These are phyloP conservation scores for Hypomecis punctinalis DNA, from an alignment of 2,888 invertebrate genomes.

Conservation along the genomic window DNA sequence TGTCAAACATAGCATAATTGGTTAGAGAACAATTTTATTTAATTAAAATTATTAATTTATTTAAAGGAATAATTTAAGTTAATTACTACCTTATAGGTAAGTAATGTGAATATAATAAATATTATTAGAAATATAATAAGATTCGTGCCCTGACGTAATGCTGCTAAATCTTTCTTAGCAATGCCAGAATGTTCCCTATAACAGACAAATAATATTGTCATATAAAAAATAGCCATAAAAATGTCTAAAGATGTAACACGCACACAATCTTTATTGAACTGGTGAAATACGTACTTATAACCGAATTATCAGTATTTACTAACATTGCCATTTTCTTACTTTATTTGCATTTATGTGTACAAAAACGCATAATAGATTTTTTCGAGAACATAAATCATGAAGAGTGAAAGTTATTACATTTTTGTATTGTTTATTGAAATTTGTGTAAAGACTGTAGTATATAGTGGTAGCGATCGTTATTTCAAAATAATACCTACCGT, in stretches of 20 bases:
- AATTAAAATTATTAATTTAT: constrained; percentile 47
- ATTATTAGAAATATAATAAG: constrained; percentile 19
- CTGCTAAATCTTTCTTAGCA: constrained; percentile 11
- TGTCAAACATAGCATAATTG: constrained; percentile 56
- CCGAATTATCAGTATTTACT: constrained; percentile 19
- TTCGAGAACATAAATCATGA: not conserved
- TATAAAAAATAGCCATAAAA: constrained; percentile 2
- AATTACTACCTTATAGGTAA: constrained; percentile 14
- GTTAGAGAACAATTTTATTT: constrained; percentile 51
- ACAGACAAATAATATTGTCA: not conserved
- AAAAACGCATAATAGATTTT: constrained; percentile 12
- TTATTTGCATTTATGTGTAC: constrained; percentile 11
- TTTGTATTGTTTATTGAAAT: not conserved
- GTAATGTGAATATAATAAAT: constrained; percentile 14
- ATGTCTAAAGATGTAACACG: not conserved
- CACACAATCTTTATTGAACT: constrained; percentile 12
- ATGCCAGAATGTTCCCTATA: not conserved
- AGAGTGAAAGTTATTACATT: not conserved
- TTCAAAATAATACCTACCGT: too few species aligned
- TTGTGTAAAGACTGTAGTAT: constrained; percentile 2
- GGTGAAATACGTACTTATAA: constrained; percentile 18
- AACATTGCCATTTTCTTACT: constrained; percentile 16
- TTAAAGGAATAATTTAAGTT: constrained; percentile 41
- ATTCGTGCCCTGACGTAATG: constrained; percentile 9
- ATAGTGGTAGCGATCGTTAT: too few species aligned